Evolutionary conservation across 64 coral and sea anemone genomes (phyloP), one percentile per base, ranked within the genome.

Genomic region (Montipora sp.): DNA sequence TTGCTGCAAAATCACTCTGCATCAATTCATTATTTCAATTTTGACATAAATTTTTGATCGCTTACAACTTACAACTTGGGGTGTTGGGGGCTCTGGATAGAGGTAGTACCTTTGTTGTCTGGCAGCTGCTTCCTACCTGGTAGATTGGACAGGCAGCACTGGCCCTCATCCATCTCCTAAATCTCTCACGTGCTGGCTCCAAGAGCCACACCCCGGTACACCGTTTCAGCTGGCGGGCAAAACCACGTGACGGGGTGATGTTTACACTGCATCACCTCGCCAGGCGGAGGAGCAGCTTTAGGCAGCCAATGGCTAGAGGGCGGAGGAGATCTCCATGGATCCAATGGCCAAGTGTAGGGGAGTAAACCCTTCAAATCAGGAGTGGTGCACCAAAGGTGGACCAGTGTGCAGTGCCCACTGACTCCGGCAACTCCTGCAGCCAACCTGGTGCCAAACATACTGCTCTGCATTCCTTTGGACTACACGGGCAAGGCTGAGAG

Each of bases 101-200:
- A 87, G 83, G 63, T 87, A 87, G 83, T 67, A 87, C 83, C 83
- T 87, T 87, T 87, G 83, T 8, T 48, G 83, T 48, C 43, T 87
- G 65, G 55, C 83, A 71, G 83, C 83, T 87, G 83, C 83, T 73
- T 47, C 43, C 47, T 49, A 50, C 76, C 18, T 78, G 81, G 81
- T 27, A 70, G 59, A 47, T 53, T 89, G 87, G 74, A 78, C 73
- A 43, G 73, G 70, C 75, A 51, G 9, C 87, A 78, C 87, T 89
- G 87, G 87, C 78, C 87, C 87, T 89, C 87, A 77, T 78, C 71
- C 87, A 89, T 75, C 87, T 60, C 87, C 87, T 89, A 89, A 89
- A 89, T 87, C 87, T 89, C 74, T 89, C 87, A 89, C 48, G 75
- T 89, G 51, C 76, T 89, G 73, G 74, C 87, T 89, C 87, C 91